Evolutionary conservation across 2,797 vertebrate species (phyloP), one percentile per base, ranked within the genome.

Genomic region (Scleropages formosus): DNA sequence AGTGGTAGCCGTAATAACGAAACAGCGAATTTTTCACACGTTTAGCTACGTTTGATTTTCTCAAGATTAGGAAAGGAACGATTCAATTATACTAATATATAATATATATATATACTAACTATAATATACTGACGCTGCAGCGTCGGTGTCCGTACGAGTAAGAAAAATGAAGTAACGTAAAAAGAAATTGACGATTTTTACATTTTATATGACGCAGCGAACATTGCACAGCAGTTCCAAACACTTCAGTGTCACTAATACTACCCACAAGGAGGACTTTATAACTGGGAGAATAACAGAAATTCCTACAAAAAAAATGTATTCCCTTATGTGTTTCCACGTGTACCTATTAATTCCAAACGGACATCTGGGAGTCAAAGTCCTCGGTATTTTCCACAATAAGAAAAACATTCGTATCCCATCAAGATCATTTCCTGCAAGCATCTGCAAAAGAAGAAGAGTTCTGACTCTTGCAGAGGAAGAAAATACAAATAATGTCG

Each of bases 321-420:
- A n/a, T n/a, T 8, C 20, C 18, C 31, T 46, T 8, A 20, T 1
- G 18, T 68, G 51, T 22, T 3, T 51, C 47, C 16, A 9, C 26
- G 27, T 59, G 6, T 24, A 12, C 6, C 12, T 22, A 62, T 20
- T 62, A 15, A 61, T 72, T 46, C 31, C 71, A 60, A 60, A 39
- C 46, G n/a, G 44, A 72, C 16, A 60, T 20, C n/a, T 47, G 47
- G 22, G 4, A 63, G 61, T 44, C 18, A 15, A 72, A 47, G 72
- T 27, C 15, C 46, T 92, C 90, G 93, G 88, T 88, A 90, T 89
- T 90, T 53, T 93, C 85, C 8, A 92, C 88, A 86, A 91, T 92
- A 92, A 89, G 84, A 88, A 87, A 88, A 77, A 74, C 15, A 22
- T 49, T 9, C 64, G n/a, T 63, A 44, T 31, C 9, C 46, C 22